Percentiles rank a stretch among this genome's conserved stretches.
Evolutionary conservation across 2,888 invertebrate species (phyloP).

Genomic region (Sussaba pulchella): DNA sequence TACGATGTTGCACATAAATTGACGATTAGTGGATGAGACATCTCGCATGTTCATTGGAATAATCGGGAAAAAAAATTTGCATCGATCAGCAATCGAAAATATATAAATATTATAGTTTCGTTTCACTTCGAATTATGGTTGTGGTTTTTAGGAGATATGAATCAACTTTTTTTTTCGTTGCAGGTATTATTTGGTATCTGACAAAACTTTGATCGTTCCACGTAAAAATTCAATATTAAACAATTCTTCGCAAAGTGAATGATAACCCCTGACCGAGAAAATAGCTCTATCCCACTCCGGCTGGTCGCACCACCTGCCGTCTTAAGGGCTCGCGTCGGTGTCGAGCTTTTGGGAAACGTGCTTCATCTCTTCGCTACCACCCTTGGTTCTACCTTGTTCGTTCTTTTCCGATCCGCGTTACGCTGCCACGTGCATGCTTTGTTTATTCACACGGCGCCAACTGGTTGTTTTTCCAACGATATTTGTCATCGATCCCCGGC

Average conservation of each 20-base stretch:
- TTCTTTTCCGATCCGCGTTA: conserved; percentile 10
- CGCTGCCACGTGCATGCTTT: conserved; percentile 22
- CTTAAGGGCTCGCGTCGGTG: conserved; percentile 46
- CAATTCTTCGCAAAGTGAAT: not conserved
- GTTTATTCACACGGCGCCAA: conserved; percentile 51
- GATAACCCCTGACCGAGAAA: conserved; percentile 54
- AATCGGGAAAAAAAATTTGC: too few species aligned
- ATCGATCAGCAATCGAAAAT: too few species aligned
- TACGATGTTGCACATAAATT: too few species aligned
- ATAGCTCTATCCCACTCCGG: conserved; percentile 20
- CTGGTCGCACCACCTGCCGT: conserved; percentile 58
- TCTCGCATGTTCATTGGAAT: too few species aligned
- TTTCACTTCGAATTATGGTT: too few species aligned
- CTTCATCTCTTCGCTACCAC: conserved; percentile 44
- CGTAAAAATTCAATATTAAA: too few species aligned
- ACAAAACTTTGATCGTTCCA: too few species aligned
- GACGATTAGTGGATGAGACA: too few species aligned
- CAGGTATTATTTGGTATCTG: too few species aligned
- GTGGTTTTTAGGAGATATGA: too few species aligned
- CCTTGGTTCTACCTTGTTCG: conserved; percentile 43
- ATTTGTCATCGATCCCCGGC: conserved; percentile 55
- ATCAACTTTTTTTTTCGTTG: too few species aligned
- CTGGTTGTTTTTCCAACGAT: conserved; percentile 39
- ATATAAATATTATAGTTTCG: too few species aligned
- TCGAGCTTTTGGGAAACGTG: conserved; percentile 52